Evolutionary conservation across 2,888 invertebrate genomes (phyloP).

Genomic region (Pseudococcus longispinus): DNA sequence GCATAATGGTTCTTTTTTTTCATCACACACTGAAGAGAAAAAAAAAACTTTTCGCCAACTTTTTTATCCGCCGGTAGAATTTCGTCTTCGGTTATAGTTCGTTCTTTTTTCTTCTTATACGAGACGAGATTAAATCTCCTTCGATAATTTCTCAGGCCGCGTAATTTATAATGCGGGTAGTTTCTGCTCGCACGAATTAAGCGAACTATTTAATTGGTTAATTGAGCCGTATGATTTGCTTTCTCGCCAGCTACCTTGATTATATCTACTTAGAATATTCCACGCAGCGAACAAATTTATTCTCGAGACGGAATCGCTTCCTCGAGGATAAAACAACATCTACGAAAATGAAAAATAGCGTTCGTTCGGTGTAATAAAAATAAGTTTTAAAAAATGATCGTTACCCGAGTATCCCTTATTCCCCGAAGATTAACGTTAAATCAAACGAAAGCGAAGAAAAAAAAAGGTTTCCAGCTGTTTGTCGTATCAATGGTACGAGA

Average conservation of each 20-base stretch:
- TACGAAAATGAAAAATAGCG: background rate
- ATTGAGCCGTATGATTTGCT: background rate
- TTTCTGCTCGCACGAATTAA: background rate
- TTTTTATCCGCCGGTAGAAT: background rate
- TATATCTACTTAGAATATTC: background rate
- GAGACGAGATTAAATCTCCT: background rate
- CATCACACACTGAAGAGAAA: background rate
- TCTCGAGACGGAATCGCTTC: background rate
- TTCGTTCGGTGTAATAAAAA: background rate
- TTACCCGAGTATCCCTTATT: constrained; percentile 13
- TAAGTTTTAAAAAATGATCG: constrained; percentile 39
- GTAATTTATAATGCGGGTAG: background rate
- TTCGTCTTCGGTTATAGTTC: background rate
- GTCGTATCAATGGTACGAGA: background rate
- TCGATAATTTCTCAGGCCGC: background rate
- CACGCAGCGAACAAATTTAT: background rate
- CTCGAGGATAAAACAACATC: background rate
- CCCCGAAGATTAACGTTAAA: constrained; percentile 30
- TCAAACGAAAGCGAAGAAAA: background rate
- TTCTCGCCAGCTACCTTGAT: constrained; percentile 10
- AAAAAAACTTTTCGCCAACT: background rate
- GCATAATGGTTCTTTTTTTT: background rate
- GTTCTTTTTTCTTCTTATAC: background rate
- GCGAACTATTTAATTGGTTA: background rate
- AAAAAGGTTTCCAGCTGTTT: constrained; percentile 11